phyloP scores from a whole-genome alignment of 2,113 vertebrate species.

The Peromyscus leucopus region DNA sequence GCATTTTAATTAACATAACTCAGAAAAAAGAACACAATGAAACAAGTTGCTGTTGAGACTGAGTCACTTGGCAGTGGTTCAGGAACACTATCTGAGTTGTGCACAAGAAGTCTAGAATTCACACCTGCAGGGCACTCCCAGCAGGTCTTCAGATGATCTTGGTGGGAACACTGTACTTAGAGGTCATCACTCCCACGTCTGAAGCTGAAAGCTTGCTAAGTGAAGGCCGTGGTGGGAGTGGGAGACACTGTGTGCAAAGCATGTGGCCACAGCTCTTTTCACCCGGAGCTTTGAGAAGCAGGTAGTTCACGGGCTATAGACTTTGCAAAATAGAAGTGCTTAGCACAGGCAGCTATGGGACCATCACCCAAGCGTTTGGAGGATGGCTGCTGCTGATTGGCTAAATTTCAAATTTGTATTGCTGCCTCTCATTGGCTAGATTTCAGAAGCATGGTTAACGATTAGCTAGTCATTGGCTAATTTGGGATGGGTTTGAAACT shows the following conservation, averaged over 20 bases:
- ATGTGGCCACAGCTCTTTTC: background rate
- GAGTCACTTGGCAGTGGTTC: background rate
- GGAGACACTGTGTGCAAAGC: background rate
- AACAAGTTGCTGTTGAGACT: background rate
- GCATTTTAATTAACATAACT: background rate
- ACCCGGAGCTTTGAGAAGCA: background rate
- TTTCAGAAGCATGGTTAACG: background rate
- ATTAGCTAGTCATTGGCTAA: slow-evolving; percentile 12
- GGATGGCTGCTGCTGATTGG: background rate
- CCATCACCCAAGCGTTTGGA: background rate
- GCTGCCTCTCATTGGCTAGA: background rate
- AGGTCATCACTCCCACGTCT: background rate
- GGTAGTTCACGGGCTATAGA: background rate
- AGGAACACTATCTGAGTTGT: background rate
- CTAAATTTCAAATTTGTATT: background rate
- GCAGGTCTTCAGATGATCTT: background rate
- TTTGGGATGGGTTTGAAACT: background rate
- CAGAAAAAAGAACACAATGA: background rate
- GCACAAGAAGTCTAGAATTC: background rate
- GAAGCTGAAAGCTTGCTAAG: background rate
- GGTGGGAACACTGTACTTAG: background rate
- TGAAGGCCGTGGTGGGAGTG: background rate
- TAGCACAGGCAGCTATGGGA: background rate
- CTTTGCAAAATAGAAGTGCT: background rate
- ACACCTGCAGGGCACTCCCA: background rate